These are phyloP conservation scores for Sebastes steindachneri DNA, from an alignment of 2,797 vertebrate genomes.

Conservation along the genomic window DNA sequence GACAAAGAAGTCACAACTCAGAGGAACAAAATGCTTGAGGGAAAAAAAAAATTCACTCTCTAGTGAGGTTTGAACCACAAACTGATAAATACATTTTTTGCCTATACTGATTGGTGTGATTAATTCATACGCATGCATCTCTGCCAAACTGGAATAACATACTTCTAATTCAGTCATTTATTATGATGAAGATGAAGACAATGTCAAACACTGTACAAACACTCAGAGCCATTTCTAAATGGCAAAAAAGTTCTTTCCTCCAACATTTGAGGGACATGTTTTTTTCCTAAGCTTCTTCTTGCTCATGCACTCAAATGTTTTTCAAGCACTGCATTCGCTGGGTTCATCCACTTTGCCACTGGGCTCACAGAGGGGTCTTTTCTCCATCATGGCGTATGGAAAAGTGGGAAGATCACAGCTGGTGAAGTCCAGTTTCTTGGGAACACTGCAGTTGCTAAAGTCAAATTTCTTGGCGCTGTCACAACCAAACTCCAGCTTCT, in stretches of 20 bases:
- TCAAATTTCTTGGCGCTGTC: slow-evolving; percentile 76
- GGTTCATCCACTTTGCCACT: slow-evolving; percentile 88
- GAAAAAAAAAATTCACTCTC: slow-evolving; percentile 14
- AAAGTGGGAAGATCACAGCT: slow-evolving; percentile 90
- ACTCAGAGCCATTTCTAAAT: slow-evolving; percentile 41
- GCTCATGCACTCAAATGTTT: slow-evolving; percentile 54
- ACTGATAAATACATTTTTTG: slow-evolving; percentile 62
- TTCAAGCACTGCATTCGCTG: slow-evolving; percentile 77
- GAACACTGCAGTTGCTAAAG: slow-evolving; percentile 70
- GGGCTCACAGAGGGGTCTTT: slow-evolving; percentile 90
- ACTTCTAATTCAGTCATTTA: slow-evolving; percentile 65
- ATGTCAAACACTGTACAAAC: slow-evolving; percentile 63
- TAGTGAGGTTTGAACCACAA: slow-evolving; percentile 48
- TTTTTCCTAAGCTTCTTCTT: slow-evolving; percentile 31
- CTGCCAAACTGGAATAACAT: slow-evolving; percentile 68
- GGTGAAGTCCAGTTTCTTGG: slow-evolving; percentile 85
- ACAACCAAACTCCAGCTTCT: slow-evolving; percentile 85
- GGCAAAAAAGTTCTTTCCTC: slow-evolving; percentile 40
- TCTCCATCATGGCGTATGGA: slow-evolving; percentile 92
- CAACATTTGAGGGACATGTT: slow-evolving; percentile 32
- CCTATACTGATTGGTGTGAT: slow-evolving; percentile 61
- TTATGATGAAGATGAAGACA: slow-evolving; percentile 60
- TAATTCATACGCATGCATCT: slow-evolving; percentile 78
- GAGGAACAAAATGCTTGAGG: slow-evolving; percentile 25
- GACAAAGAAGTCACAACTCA: slow-evolving; percentile 38